Conservation (phyloP, 2,113 vertebrate genomes). For the Aix galericulata region DNA sequence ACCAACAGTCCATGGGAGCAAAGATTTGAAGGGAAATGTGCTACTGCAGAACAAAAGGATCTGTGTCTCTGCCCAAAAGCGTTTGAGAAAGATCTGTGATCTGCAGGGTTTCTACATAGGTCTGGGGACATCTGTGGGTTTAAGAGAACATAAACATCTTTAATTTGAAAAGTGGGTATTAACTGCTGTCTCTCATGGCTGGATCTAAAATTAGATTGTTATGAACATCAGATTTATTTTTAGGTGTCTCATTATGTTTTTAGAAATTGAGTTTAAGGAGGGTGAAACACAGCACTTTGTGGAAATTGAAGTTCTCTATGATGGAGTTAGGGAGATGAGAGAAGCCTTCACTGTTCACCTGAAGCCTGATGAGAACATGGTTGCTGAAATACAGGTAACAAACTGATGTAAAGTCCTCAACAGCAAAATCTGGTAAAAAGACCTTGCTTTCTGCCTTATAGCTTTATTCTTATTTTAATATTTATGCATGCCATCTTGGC, state of each 20-base stretch:
- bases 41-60: not conserved
- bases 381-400: slow-evolving; percentile 91
- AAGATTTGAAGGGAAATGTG: not conserved
- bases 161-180: not conserved
- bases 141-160: not conserved
- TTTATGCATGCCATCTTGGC: not conserved
- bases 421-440: not conserved
- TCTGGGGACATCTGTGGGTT: not conserved
- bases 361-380: slow-evolving; percentile 93
- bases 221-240: not conserved
- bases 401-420: not conserved
- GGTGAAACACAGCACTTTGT: slow-evolving; percentile 87
- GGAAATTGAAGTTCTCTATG: slow-evolving; percentile 89
- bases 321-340: slow-evolving; percentile 90
- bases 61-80: not conserved
- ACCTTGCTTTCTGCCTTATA: not conserved
- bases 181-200: not conserved
- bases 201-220: not conserved
- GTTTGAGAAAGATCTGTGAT: not conserved
- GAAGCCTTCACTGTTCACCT: slow-evolving; percentile 95
- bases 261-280: slow-evolving; percentile 91
- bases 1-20: not conserved
- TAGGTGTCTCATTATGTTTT: slow-evolving; percentile 24
- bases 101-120: not conserved
- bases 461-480: not conserved